phyloP scores from a whole-genome alignment of 2,113 vertebrate genomes.

The Catagonus wagneri region DNA sequence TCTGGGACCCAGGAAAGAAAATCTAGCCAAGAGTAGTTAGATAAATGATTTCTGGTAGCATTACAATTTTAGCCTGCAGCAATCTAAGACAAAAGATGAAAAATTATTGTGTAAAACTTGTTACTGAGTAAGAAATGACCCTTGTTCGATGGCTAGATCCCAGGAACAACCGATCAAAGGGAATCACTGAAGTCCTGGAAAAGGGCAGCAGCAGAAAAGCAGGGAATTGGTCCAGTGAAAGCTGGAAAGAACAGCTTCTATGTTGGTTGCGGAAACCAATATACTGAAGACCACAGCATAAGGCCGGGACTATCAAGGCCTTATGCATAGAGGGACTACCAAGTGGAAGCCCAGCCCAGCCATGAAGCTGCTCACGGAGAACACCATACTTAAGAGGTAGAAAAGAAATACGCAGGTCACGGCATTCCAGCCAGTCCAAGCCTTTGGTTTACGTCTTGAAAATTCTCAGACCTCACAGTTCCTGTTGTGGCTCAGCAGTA shows the following conservation, averaged over 20 bases:
- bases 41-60: neutral
- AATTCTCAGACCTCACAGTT: neutral
- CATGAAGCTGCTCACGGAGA: neutral
- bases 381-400: neutral
- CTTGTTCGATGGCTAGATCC: neutral
- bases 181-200: neutral
- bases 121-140: conserved; percentile 29
- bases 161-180: conserved; percentile 29
- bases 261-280: neutral
- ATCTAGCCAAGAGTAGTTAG: neutral
- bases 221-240: neutral
- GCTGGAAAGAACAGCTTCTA: neutral
- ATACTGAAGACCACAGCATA: neutral
- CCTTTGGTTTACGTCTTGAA: neutral
- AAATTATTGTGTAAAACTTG: conserved; percentile 15
- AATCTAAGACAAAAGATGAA: conserved; percentile 14
- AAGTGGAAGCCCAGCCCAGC: neutral
- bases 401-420: neutral
- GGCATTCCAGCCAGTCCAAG: neutral
- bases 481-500: too few species aligned
- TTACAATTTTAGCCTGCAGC: neutral
- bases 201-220: neutral
- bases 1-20: neutral
- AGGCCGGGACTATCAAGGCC: neutral
- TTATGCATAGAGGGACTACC: neutral